Evolutionary conservation across 2,888 invertebrate species (phyloP), one percentile per base, ranked within the genome.

Genomic region (Latheticus oryzae): DNA sequence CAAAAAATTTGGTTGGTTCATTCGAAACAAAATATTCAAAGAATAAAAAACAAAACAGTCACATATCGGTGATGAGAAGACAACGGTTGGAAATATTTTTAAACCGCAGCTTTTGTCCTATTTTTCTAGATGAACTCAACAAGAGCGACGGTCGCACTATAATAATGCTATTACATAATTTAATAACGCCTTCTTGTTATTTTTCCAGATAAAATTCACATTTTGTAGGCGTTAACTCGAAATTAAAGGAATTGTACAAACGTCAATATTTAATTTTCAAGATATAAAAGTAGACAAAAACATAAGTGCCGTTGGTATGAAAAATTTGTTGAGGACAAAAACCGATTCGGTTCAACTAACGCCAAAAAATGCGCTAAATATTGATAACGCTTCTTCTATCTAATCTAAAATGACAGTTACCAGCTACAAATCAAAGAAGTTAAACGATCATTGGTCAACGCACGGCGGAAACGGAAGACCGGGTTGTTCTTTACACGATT

Each of bases 371-470:
- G 28, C 52, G 52, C 21, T 21, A 48, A 40, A 40, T 42, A 30
- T 40, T 42, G 40, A 52, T 52, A 52, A 40, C 42, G 52, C 13
- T 8, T 8, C 5, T 8, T 2, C 15, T 52, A 28, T 40, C 40
- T 42, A 52, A 52, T 52, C 43, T 15, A 12, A 16, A 43, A 43
- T 33, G 23, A 45, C 47, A 19, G 26, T 32, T 28, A 24, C 32
- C 11, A 19, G 23, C 48, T 7, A 51, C 57, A 57, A 57, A 57
- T 57, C 43, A 47, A 58, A 38, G 32, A 58, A 54, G 16, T 16
- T 52, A 11, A 3, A 16, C 30, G 38, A 33, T 33, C 37, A 23
- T 51, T 47, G 58, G 47, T 52, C 58, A 38, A 40, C 53, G 37
- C 35, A 12, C 12, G 24, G 17, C 45, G 40, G 53, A 47, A 53